phyloP scores from a whole-genome alignment of 2,797 vertebrate genomes.

The Pelochelys cantorii region DNA sequence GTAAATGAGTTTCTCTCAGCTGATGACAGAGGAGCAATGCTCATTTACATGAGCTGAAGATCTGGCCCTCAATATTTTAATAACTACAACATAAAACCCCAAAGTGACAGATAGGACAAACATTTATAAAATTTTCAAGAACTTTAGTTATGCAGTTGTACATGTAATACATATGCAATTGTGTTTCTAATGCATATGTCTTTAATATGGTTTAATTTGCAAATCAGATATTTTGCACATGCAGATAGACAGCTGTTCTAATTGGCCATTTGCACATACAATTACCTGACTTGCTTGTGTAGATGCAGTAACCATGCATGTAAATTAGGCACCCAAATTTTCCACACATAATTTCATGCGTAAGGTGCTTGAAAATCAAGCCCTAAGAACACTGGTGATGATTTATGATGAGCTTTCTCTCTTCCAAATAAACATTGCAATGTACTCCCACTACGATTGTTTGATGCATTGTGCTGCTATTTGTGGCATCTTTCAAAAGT shows the following conservation, averaged over 20 bases:
- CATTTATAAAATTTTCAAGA: fast-evolving
- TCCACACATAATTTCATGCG: neutral
- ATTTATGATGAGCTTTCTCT: neutral
- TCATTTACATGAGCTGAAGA: neutral
- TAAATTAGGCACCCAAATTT: neutral
- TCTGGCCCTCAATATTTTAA: neutral
- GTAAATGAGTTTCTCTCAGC: slow-evolving; percentile 13
- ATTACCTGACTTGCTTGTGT: neutral
- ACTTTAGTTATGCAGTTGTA: neutral
- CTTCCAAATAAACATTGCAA: neutral
- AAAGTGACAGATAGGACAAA: neutral
- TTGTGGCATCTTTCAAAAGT: neutral
- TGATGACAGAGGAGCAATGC: neutral
- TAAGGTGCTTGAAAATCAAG: neutral
- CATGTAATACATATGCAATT: neutral
- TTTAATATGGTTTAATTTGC: neutral
- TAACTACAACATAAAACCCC: neutral
- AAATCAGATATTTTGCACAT: neutral
- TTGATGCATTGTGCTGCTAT: neutral
- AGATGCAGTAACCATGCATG: neutral
- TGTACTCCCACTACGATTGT: neutral
- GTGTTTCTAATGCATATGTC: neutral
- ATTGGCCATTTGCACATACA: neutral
- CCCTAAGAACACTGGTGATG: neutral
- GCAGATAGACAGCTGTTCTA: neutral